These are phyloP conservation scores for Cydia splendana DNA, from an alignment of 1,140 invertebrate genomes.

Conservation along the genomic window DNA sequence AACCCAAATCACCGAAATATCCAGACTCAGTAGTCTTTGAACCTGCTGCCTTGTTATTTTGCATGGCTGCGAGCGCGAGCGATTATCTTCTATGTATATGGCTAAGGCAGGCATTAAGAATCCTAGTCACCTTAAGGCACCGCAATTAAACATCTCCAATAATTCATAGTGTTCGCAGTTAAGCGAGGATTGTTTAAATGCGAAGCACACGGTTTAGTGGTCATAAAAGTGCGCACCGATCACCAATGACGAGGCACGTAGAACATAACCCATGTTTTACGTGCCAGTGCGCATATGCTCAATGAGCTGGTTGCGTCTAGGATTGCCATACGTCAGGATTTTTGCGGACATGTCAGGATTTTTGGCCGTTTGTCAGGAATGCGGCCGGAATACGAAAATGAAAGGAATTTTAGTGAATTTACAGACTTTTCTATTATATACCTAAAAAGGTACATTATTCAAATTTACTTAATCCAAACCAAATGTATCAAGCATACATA, in stretches of 20 bases:
- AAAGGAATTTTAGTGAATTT: too few relatives aligned
- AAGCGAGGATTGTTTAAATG: slow-evolving; percentile 15
- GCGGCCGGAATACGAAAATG: too few relatives aligned
- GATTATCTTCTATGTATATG: too few relatives aligned
- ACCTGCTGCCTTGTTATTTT: too few relatives aligned
- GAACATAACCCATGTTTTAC: slow-evolving; percentile 23
- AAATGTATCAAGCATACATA: too few relatives aligned
- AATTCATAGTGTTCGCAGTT: not conserved
- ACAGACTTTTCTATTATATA: too few relatives aligned
- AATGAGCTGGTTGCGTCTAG: not conserved
- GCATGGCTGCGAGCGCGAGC: not conserved
- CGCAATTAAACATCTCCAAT: not conserved
- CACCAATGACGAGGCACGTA: slow-evolving; percentile 7
- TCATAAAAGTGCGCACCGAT: not conserved
- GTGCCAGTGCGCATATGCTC: slow-evolving; percentile 15
- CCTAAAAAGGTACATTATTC: too few relatives aligned
- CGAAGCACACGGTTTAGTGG: not conserved
- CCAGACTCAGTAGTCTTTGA: too few relatives aligned
- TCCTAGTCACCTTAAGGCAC: not conserved
- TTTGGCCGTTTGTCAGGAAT: too few relatives aligned
- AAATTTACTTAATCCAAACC: too few relatives aligned
- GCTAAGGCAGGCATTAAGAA: not conserved
- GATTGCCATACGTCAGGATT: not conserved
- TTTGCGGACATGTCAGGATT: not conserved
- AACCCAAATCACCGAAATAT: too few relatives aligned